phyloP scores from a whole-genome alignment of 2,888 invertebrate species.

The Timandra comae region DNA sequence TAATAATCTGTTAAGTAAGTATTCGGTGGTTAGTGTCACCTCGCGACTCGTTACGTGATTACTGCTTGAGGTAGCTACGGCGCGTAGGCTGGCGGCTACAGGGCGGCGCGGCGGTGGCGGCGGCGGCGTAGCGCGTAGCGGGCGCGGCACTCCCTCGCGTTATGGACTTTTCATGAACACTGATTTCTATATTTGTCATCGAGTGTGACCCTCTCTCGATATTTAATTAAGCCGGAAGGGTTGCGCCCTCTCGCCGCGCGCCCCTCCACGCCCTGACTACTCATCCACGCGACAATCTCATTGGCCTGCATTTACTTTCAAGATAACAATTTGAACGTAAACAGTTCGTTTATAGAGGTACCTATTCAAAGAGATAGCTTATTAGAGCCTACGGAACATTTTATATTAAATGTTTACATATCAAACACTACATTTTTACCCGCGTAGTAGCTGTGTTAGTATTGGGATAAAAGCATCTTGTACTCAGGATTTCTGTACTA shows the following conservation, averaged over 20 bases:
- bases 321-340: conserved; percentile 6
- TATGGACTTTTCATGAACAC: conserved; percentile 39
- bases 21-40: too few species aligned
- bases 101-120: conserved; percentile 10
- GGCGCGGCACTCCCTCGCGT: conserved; percentile 1
- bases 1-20: too few species aligned
- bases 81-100: conserved; percentile 7
- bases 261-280: conserved; percentile 6
- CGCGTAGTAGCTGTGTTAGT: too few species aligned
- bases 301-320: conserved; percentile 8
- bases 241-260: conserved; percentile 13
- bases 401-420: too few species aligned
- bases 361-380: too few species aligned
- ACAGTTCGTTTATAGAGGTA: conserved; percentile 1
- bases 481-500: too few species aligned
- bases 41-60: too few species aligned
- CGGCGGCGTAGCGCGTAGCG: conserved; percentile 6
- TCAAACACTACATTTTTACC: too few species aligned
- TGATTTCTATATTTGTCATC: conserved; percentile 44
- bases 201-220: conserved; percentile 22
- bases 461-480: too few species aligned
- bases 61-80: conserved; percentile 14
- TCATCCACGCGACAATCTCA: conserved; percentile 8
- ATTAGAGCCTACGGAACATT: too few species aligned
- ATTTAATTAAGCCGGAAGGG: conserved; percentile 39